Base-by-base conservation (phyloP, 1,140 invertebrate species). In the Aplysia californica region DNA sequence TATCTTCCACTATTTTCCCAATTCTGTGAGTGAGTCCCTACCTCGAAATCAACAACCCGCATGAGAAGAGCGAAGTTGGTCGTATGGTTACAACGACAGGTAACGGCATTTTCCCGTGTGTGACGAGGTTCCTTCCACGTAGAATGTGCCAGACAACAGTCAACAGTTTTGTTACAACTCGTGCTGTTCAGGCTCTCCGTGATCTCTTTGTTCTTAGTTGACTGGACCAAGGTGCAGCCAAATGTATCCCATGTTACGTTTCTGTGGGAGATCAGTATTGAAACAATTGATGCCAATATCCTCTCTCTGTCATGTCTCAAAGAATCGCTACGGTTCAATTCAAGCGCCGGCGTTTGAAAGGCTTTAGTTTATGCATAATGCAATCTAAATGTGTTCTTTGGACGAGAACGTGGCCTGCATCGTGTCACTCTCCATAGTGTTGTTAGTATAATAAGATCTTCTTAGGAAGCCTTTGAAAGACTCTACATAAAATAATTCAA, bases 61-160 rank as follows among this genome's bases (percentile, higher is more conserved):
- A 88, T 84, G 3, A 88, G 79, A 31, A 88, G 82, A 23, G 85
- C 87, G 67, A 88, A 88, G 74, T 84, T 87, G 0, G 85, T 88
- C 10, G 86, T 83, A 55, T 88, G 87, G 56, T 85, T 84, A 76
- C 87, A 87, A 0, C 26, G 31, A 66, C 86, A 87, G n/a, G 44
- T 50, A 10, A 50, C 44, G n/a, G 44, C 44, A 50, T 50, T 50
- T 50, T n/a, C 44, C 44, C 10, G n/a, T 10, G 10, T 50, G 44
- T 50, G 10, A n/a, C 44, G 44, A 50, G 44, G 44, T 50, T n/a
- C 10, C 44, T 50, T 10, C 44, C 44, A 50, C n/a, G 10, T 50
- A 10, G 10, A 50, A 50, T 10, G 44, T 50, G 10, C 10, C 10
- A 15, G 10, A 50, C 44, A 15, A n/a, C 44, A 50, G 10, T 50